Percentiles rank a stretch among this genome's conserved stretches.
phyloP scores from a whole-genome alignment of 2,113 vertebrate genomes.

The Protobothrops mucrosquamatus region DNA sequence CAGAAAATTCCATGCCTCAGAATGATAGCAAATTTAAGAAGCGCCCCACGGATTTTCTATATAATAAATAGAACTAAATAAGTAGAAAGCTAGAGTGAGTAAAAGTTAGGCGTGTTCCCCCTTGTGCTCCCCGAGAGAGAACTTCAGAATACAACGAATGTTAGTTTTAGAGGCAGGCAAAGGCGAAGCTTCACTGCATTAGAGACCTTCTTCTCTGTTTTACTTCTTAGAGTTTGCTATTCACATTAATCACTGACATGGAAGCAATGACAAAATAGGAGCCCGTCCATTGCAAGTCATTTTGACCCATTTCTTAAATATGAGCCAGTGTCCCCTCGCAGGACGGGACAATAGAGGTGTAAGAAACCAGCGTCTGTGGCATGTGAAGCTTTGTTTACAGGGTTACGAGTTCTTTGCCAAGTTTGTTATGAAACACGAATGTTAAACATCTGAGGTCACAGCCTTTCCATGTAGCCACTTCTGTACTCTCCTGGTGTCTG shows the following conservation, averaged over 20 bases:
- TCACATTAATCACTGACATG: neutral
- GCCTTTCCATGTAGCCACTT: neutral
- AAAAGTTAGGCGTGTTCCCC: neutral
- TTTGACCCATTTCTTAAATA: constrained; percentile 10
- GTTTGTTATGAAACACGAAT: constrained; percentile 28
- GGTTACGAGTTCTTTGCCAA: constrained; percentile 39
- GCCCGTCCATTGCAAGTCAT: rapidly evolving
- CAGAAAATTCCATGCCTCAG: neutral
- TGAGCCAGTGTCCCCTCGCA: neutral
- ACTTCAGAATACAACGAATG: neutral
- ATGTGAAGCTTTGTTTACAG: constrained; percentile 32
- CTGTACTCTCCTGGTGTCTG: neutral
- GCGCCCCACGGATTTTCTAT: neutral
- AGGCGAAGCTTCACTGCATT: rapidly evolving
- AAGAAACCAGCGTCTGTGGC: neutral
- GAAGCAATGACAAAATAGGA: neutral
- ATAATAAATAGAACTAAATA: neutral
- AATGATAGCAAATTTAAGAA: neutral
- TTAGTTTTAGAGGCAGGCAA: rapidly evolving
- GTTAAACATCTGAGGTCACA: constrained; percentile 15
- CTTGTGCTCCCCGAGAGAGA: neutral
- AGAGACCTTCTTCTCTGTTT: neutral
- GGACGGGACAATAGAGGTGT: neutral
- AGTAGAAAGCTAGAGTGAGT: neutral
- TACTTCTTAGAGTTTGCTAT: neutral